A percentile compares a stretch with the other conserved stretches of the same genome.
Conservation (phyloP, 2,113 vertebrate species). For the Oostethus manadensis region DNA sequence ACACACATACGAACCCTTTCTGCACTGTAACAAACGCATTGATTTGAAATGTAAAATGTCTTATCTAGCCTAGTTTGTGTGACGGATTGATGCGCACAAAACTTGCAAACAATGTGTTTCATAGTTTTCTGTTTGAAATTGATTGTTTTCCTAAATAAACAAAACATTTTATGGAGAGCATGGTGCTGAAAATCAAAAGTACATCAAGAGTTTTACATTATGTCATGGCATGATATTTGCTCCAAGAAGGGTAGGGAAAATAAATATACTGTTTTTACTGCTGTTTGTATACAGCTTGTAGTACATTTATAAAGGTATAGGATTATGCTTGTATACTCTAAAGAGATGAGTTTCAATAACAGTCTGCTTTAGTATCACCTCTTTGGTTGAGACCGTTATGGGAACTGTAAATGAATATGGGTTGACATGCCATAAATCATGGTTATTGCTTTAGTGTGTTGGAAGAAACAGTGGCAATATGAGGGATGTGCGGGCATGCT, state of each 20-base stretch:
- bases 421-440: conserved; percentile 58
- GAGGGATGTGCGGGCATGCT: conserved; percentile 38
- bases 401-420: conserved; percentile 51
- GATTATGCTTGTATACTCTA: conserved; percentile 25
- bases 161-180: not conserved
- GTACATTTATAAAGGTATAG: conserved; percentile 15
- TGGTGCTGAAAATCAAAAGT: not conserved
- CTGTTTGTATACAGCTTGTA: conserved; percentile 3
- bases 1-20: too few species aligned
- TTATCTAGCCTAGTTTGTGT: too few species aligned
- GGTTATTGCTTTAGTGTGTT: conserved; percentile 58
- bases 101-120: not conserved
- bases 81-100: too few species aligned
- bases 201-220: not conserved
- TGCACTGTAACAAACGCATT: too few species aligned
- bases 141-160: not conserved
- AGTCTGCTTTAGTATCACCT: conserved; percentile 25
- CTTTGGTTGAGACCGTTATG: conserved; percentile 31
- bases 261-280: conserved; percentile 1
- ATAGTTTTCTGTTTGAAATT: not conserved
- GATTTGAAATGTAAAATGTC: too few species aligned
- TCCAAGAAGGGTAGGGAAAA: conserved; percentile 10
- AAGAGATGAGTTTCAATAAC: conserved; percentile 27
- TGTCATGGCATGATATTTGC: conserved; percentile 3
- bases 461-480: conserved; percentile 54